Conservation (phyloP, 2,888 invertebrate genomes). For the Agrotis exclamationis region DNA sequence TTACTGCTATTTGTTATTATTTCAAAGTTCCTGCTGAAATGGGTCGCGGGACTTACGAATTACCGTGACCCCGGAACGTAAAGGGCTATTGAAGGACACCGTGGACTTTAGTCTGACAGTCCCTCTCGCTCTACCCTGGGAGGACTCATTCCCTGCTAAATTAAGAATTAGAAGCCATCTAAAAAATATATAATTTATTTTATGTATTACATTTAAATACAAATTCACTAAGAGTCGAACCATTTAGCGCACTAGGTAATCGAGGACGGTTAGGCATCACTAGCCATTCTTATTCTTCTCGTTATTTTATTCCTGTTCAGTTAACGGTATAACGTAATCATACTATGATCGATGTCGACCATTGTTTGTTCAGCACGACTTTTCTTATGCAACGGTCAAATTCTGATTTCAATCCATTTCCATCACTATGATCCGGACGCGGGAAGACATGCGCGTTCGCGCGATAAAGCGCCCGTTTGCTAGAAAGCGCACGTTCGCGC, state of each 20-base stretch:
- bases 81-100: no score
- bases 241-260: no score
- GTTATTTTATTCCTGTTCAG: neutral
- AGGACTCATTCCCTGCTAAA: no score
- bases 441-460: neutral
- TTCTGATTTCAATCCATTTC: neutral
- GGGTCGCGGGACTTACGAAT: no score
- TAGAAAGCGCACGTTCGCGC: neutral
- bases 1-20: no score
- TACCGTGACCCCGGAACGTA: no score
- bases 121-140: no score
- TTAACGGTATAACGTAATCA: neutral
- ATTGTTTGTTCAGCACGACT: neutral
- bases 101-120: no score
- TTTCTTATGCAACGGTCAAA: neutral
- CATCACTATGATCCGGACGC: neutral
- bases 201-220: neutral
- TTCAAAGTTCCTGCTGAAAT: no score
- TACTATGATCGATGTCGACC: slow-evolving; percentile 1
- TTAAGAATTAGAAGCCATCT: no score
- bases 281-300: neutral
- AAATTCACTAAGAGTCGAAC: neutral
- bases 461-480: neutral
- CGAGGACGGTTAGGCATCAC: no score
- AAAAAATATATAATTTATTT: neutral